These are phyloP conservation scores for Takifugu ocellatus DNA, from an alignment of 2,797 vertebrate genomes.

Conservation along the genomic window DNA sequence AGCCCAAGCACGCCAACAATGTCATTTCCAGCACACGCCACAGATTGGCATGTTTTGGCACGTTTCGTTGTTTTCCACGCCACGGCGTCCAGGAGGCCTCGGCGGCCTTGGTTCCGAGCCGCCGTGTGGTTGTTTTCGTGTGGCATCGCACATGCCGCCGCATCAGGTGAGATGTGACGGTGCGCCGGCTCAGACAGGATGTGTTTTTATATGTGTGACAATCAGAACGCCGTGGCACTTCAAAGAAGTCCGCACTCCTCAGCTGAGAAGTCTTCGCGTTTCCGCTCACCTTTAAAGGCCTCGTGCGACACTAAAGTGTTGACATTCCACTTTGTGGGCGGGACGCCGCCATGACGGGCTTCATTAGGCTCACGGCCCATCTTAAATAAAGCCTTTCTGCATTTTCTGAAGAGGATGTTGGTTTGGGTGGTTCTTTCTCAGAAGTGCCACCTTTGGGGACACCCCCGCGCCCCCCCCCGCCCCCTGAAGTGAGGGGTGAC, in stretches of 20 bases:
- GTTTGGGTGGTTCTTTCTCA: conserved; percentile 3
- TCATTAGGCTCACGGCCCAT: no score
- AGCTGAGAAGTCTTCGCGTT: conserved; percentile 25
- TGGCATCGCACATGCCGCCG: neutral
- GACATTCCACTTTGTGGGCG: conserved; percentile 3
- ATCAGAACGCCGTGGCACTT: conserved; percentile 35
- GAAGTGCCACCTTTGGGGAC: conserved; percentile 16
- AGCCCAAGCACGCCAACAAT: conserved; percentile 3
- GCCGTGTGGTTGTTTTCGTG: conserved; percentile 1
- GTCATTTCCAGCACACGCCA: conserved; percentile 31
- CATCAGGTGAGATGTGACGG: neutral
- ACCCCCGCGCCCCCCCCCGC: conserved; percentile 19
- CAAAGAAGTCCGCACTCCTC: conserved; percentile 38
- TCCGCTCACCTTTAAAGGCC: neutral
- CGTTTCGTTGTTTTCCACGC: conserved; percentile 28
- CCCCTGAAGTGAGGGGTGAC: conserved; percentile 49
- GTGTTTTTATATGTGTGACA: conserved; percentile 6
- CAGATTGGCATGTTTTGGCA: neutral
- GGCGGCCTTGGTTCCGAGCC: neutral
- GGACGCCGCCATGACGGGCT: no score
- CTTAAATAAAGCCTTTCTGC: no score
- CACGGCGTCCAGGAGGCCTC: conserved; percentile 3
- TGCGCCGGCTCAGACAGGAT: neutral
- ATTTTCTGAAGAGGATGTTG: neutral
- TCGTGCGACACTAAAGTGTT: neutral